Conservation (phyloP, 1,140 invertebrate genomes). For the Anastatus disparis region DNA sequence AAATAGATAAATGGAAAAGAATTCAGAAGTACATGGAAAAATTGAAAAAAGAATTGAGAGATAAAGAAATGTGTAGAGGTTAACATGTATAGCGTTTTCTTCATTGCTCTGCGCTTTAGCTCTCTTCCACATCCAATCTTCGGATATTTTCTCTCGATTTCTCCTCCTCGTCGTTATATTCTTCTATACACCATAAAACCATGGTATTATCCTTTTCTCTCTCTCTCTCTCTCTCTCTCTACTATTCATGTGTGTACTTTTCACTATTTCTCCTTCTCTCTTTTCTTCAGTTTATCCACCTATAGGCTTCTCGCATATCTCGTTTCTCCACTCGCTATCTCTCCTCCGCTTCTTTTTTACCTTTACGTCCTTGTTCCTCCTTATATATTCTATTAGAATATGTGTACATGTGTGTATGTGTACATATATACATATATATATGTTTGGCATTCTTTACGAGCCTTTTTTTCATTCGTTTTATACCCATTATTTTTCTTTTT, state of each 20-base stretch:
- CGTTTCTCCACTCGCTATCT: constrained; percentile 21
- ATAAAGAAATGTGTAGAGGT: neutral
- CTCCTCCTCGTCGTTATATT: neutral
- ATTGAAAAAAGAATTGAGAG: neutral
- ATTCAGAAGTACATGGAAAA: neutral
- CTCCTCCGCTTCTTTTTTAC: constrained; percentile 6
- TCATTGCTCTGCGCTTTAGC: neutral
- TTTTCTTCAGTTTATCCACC: no score
- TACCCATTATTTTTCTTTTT: neutral
- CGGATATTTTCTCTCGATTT: constrained; percentile 5
- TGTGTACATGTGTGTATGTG: neutral
- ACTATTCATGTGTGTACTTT: neutral
- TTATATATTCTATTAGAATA: constrained; percentile 29
- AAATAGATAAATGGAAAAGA: neutral
- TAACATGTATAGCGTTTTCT: neutral
- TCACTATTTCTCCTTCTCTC: neutral
- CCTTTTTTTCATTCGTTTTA: neutral
- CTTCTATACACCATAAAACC: no score
- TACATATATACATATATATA: no score
- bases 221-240: constrained; percentile 18
- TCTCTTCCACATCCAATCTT: constrained; percentile 21
- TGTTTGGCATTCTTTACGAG: constrained; percentile 13
- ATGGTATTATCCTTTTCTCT: neutral
- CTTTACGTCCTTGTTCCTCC: constrained; percentile 18
- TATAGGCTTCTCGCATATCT: constrained; percentile 29